These are phyloP conservation scores for Carpatolechia fugitivella DNA, from an alignment of 2,888 invertebrate species.

Conservation along the genomic window DNA sequence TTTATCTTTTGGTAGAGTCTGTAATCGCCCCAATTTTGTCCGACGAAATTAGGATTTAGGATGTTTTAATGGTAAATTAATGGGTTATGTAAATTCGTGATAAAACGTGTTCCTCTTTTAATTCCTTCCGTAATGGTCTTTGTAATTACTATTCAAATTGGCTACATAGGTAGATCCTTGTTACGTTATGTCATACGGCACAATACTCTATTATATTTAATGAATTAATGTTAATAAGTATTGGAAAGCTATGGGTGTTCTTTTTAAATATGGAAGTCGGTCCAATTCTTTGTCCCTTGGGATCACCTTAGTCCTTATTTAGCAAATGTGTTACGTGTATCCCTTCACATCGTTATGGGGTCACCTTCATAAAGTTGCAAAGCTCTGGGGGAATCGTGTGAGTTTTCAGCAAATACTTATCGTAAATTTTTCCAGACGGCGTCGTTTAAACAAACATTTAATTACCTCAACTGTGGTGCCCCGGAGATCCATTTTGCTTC, in stretches of 20 bases:
- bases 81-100: constrained; percentile 45
- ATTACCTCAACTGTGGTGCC: constrained; percentile 59
- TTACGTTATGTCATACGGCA: neutral
- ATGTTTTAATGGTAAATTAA: constrained; percentile 49
- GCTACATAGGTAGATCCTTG: neutral
- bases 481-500: constrained; percentile 62
- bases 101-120: constrained; percentile 29
- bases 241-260: too few species aligned
- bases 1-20: constrained; percentile 63
- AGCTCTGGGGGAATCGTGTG: constrained; percentile 27
- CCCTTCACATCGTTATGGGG: constrained; percentile 25
- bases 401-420: constrained; percentile 36
- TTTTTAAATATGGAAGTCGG: neutral
- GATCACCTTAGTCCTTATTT: constrained; percentile 9
- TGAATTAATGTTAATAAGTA: too few species aligned
- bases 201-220: too few species aligned
- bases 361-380: constrained; percentile 34
- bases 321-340: constrained; percentile 13
- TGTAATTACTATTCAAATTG: constrained; percentile 1
- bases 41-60: constrained; percentile 51
- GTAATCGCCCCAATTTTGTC: constrained; percentile 62
- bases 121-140: constrained; percentile 20
- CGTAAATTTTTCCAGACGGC: constrained; percentile 35
- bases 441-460: constrained; percentile 61
- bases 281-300: constrained; percentile 12